phyloP scores from a whole-genome alignment of 2,888 invertebrate genomes.

The Epirrhoe tristata region DNA sequence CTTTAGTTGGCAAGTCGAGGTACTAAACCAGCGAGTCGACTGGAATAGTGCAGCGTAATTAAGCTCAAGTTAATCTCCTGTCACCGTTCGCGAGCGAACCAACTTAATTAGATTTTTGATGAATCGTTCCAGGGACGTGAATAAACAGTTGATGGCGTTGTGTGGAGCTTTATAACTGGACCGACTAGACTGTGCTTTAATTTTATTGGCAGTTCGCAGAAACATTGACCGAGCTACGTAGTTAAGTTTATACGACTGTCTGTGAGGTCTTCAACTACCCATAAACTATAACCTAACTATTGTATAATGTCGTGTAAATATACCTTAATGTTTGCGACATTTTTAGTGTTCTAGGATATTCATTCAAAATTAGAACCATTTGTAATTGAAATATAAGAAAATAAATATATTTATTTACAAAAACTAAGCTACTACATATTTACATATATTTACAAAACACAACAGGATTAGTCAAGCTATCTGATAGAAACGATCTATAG shows the following conservation, averaged over 20 bases:
- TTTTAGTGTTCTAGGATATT: background rate
- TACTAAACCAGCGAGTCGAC: conserved; percentile 57
- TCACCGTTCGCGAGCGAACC: conserved; percentile 64
- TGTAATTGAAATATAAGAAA: no score
- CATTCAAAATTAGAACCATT: no score
- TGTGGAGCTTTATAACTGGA: conserved; percentile 32
- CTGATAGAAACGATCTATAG: no score
- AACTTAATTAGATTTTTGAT: conserved; percentile 77
- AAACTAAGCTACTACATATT: no score
- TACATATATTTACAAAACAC: no score
- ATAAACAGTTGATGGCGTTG: conserved; percentile 39
- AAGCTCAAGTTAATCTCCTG: conserved; percentile 78
- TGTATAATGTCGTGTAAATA: conserved; percentile 29
- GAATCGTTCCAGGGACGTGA: conserved; percentile 57
- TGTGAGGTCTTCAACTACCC: conserved; percentile 19
- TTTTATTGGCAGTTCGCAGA: conserved; percentile 31
- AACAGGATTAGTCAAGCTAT: no score
- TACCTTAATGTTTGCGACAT: background rate
- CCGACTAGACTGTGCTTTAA: conserved; percentile 30
- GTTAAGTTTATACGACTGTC: conserved; percentile 35
- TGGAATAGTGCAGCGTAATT: conserved; percentile 66
- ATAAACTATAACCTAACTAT: conserved; percentile 4
- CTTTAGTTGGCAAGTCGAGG: conserved; percentile 33
- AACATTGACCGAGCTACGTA: conserved; percentile 33
- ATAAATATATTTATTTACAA: no score